Conservation (phyloP, 92 coral and sea anemone species). For the Epizoanthus illoricatus region DNA sequence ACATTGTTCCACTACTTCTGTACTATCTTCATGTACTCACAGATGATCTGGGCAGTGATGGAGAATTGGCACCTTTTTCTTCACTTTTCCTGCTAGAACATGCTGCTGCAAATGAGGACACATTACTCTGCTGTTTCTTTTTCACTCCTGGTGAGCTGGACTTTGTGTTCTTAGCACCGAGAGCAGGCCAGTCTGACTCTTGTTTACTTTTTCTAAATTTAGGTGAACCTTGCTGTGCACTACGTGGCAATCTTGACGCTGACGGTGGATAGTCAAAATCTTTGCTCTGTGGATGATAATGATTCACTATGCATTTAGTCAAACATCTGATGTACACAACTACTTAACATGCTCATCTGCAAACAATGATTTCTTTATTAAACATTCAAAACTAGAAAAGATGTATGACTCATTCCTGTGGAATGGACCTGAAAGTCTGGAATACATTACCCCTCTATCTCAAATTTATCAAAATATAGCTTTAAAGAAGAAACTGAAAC, state of each 20-base stretch:
- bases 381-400: too few species aligned
- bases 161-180: not conserved
- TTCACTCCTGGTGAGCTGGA: constrained; percentile 6
- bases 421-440: too few species aligned
- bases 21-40: constrained; percentile 10
- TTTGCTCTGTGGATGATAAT: not conserved
- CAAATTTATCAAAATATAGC: too few species aligned
- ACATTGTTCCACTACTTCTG: not conserved
- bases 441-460: too few species aligned
- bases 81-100: too few species aligned
- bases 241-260: constrained; percentile 9
- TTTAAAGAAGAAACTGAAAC: too few species aligned
- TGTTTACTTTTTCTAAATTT: constrained; percentile 5
- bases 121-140: constrained; percentile 11
- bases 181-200: constrained; percentile 20
- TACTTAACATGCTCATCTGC: too few species aligned
- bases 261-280: constrained; percentile 8
- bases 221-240: not conserved
- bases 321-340: too few species aligned
- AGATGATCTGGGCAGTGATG: not conserved
- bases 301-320: too few species aligned
- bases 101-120: constrained; percentile 12
- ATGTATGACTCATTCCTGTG: too few species aligned
- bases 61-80: not conserved
- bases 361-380: too few species aligned